phyloP scores from a whole-genome alignment of 2,888 invertebrate genomes.

The Eucriotettix oculatus region DNA sequence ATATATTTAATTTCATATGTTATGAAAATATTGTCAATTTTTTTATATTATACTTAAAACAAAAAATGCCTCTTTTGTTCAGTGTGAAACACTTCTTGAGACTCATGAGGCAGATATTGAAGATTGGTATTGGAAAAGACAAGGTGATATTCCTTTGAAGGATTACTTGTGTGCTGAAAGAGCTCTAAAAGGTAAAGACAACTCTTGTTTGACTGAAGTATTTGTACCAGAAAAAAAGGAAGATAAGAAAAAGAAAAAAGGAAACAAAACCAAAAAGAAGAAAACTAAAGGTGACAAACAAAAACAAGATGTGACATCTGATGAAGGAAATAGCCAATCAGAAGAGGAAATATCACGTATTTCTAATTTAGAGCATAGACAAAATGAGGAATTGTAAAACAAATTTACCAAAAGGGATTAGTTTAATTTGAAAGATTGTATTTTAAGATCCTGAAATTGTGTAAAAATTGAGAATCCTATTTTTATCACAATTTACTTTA shows the following conservation, averaged over 20 bases:
- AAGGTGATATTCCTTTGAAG: conserved; percentile 49
- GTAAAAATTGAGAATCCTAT: too few species aligned
- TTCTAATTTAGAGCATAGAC: too few species aligned
- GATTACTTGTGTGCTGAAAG: conserved; percentile 63
- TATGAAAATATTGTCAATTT: too few species aligned
- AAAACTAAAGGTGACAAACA: not conserved
- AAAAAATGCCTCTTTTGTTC: conserved; percentile 4
- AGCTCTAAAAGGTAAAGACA: conserved; percentile 49
- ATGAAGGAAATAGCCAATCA: too few species aligned
- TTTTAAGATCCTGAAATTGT: too few species aligned
- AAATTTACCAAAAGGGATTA: too few species aligned
- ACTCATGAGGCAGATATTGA: conserved; percentile 73
- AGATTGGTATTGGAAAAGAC: conserved; percentile 79
- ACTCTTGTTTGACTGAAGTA: conserved; percentile 47
- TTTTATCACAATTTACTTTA: too few species aligned
- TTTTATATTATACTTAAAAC: too few species aligned
- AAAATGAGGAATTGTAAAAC: not conserved
- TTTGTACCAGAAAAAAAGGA: not conserved
- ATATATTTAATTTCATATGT: too few species aligned
- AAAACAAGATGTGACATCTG: not conserved
- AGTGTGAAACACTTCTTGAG: conserved; percentile 77
- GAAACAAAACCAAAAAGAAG: not conserved
- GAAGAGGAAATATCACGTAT: too few species aligned
- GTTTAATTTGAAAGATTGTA: too few species aligned
- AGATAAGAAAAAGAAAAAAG: not conserved